phyloP scores from a whole-genome alignment of 2,113 vertebrate genomes.

The Dermatemys mawii region DNA sequence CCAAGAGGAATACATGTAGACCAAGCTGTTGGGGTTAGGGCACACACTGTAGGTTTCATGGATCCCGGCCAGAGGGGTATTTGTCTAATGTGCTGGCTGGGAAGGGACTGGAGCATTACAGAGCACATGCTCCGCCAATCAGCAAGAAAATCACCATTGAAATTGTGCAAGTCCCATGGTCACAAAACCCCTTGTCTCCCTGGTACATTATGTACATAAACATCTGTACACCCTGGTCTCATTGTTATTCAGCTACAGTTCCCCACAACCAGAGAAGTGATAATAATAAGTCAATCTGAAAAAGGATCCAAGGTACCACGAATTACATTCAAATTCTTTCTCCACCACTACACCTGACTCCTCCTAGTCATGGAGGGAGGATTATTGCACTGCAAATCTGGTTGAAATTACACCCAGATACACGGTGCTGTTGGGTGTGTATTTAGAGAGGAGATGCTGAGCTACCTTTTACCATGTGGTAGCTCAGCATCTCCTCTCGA shows the following conservation, averaged over 20 bases:
- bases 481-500: too few relatives aligned
- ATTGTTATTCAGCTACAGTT: fast-evolving
- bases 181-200: background rate
- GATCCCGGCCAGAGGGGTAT: background rate
- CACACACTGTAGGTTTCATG: background rate
- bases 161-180: background rate
- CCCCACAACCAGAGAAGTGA: background rate
- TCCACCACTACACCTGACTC: background rate
- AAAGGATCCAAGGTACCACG: background rate
- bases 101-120: background rate
- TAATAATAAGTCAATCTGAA: background rate
- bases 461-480: too few relatives aligned
- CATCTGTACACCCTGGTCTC: background rate
- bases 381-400: background rate
- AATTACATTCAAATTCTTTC: background rate
- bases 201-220: background rate
- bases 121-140: background rate
- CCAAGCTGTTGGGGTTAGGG: background rate
- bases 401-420: background rate
- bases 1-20: background rate
- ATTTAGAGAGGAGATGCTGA: background rate
- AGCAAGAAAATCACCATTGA: background rate
- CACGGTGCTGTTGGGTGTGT: background rate
- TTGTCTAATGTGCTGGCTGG: background rate
- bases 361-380: background rate